Evolutionary conservation across 2,888 invertebrate genomes (phyloP).

Genomic region (Ennomos fuscantarius): DNA sequence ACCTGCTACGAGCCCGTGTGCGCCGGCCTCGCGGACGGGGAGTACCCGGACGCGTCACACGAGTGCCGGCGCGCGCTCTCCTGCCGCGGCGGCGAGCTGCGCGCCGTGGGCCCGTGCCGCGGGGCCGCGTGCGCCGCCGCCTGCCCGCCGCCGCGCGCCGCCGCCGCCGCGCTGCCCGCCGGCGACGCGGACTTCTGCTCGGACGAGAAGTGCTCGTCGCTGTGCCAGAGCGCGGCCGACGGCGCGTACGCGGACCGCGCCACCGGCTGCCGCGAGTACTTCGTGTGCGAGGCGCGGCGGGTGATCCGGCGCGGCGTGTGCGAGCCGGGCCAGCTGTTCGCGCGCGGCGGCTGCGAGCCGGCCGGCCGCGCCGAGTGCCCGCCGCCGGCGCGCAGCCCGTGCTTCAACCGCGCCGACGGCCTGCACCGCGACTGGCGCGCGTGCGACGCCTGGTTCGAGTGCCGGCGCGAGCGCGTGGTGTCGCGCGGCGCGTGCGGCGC

Average conservation of each 20-base stretch:
- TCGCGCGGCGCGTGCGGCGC: constrained; percentile 75
- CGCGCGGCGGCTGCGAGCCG: constrained; percentile 80
- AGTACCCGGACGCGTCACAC: constrained; percentile 84
- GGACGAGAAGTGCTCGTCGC: constrained; percentile 75
- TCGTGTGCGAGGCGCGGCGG: constrained; percentile 82
- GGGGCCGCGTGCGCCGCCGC: constrained; percentile 51
- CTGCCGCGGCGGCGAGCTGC: constrained; percentile 78
- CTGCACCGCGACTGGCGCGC: constrained; percentile 75
- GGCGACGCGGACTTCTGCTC: constrained; percentile 82
- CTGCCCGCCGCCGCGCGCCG: constrained; percentile 74
- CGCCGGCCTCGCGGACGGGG: constrained; percentile 83
- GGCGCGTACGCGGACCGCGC: constrained; percentile 85
- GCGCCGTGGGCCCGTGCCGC: constrained; percentile 65
- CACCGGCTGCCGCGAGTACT: constrained; percentile 84
- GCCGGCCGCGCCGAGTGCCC: constrained; percentile 74
- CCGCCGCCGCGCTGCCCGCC: constrained; percentile 75
- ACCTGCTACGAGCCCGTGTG: constrained; percentile 86
- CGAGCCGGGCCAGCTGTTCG: constrained; percentile 79
- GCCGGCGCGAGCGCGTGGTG: constrained; percentile 73
- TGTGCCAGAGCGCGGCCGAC: constrained; percentile 79
- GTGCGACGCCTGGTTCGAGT: constrained; percentile 81
- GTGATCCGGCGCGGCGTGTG: constrained; percentile 84
- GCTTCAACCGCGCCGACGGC: constrained; percentile 76
- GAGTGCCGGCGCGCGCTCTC: constrained; percentile 80
- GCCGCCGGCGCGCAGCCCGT: constrained; percentile 72